Conservation (phyloP, 2,797 vertebrate species). For the Tiaroga cobitis region DNA sequence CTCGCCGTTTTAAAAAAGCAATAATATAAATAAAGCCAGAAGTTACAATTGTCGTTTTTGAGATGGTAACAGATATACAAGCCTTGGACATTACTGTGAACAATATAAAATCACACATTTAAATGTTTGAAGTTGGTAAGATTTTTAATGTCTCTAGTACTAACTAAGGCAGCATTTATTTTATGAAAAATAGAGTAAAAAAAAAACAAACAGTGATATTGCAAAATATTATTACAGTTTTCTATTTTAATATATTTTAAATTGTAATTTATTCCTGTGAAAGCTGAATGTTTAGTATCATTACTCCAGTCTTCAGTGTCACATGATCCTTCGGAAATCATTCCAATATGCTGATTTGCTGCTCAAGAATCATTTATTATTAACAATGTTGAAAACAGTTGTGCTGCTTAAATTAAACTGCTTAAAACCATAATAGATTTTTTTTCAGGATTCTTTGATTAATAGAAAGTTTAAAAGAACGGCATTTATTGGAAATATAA, state of each 20-base stretch:
- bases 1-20: background rate
- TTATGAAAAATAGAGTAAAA: background rate
- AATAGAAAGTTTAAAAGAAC: background rate
- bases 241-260: background rate
- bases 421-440: too few species aligned
- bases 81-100: background rate
- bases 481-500: background rate
- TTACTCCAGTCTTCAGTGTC: background rate
- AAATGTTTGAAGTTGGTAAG: background rate
- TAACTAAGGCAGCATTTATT: background rate
- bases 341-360: background rate
- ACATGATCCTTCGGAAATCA: background rate
- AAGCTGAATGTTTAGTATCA: background rate
- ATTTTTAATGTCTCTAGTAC: background rate
- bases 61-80: background rate
- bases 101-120: background rate
- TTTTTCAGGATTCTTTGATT: background rate
- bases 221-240: background rate
- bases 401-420: too few species aligned
- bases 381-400: background rate
- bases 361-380: background rate
- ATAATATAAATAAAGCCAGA: background rate
- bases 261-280: background rate
- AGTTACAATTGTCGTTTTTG: background rate
- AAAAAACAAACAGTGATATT: background rate